These are phyloP conservation scores for Drosophila ogumai DNA, from an alignment of 1,140 invertebrate genomes.

Conservation along the genomic window DNA sequence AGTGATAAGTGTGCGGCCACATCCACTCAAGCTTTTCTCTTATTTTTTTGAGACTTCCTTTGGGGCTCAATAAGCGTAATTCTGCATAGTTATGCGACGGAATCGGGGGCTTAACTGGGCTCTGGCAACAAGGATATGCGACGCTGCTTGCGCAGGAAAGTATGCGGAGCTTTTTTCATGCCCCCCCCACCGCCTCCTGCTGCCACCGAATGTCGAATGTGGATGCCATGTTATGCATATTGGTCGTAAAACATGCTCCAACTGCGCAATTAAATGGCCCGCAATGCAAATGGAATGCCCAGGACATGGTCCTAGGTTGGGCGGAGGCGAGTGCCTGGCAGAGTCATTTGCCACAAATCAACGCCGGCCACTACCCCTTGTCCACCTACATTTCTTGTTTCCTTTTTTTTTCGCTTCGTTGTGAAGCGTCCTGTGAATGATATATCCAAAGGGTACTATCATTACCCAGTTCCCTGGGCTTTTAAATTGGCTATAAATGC, in stretches of 20 bases:
- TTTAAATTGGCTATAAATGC: slow-evolving; percentile 80
- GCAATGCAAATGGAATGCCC: slow-evolving; percentile 58
- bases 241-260: slow-evolving; percentile 71
- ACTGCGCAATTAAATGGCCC: slow-evolving; percentile 75
- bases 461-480: slow-evolving; percentile 52
- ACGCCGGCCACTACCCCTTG: slow-evolving; percentile 22
- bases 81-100: slow-evolving; percentile 55
- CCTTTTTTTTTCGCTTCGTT: neutral
- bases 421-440: slow-evolving; percentile 41
- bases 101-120: slow-evolving; percentile 5
- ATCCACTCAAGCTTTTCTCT: neutral
- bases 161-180: slow-evolving; percentile 26
- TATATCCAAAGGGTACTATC: slow-evolving; percentile 39
- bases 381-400: neutral
- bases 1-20: slow-evolving; percentile 11
- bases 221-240: slow-evolving; percentile 54
- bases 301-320: slow-evolving; percentile 23
- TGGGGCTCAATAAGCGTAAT: slow-evolving; percentile 54
- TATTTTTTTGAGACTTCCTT: slow-evolving; percentile 6
- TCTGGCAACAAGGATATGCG: slow-evolving; percentile 29
- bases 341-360: slow-evolving; percentile 56
- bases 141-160: slow-evolving; percentile 41
- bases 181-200: no score
- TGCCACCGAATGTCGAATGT: slow-evolving; percentile 31
- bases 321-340: neutral